Base-by-base conservation (phyloP, 1,140 invertebrate genomes). In the Druon quercuslanigerum region DNA sequence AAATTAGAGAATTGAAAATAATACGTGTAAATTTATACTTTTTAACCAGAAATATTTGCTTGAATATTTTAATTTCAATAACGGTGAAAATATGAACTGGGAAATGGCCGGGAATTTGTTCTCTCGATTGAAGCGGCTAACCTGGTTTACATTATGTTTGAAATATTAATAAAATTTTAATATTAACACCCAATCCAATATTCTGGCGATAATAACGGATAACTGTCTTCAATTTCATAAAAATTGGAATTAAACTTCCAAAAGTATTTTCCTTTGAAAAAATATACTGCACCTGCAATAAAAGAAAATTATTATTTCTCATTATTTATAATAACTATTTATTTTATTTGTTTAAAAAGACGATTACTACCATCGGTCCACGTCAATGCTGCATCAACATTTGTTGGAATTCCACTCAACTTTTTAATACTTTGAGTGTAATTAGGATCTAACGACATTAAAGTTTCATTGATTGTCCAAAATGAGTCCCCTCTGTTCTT, bases 261-360 rank as follows among this genome's bases (percentile, higher is more conserved):
- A 66, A 66, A 66, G n/a, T 66, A 66, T n/a, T 66, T 66, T 0
- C n/a, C 60, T 17, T 66, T 66, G 8, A 66, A 66, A 66, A 66
- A 66, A n/a, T 66, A 66, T n/a, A 66, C 25, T 33, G 60, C 14
- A 40, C 14, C 60, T 66, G 60, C 33, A 66, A 66, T 25, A 60
- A 8, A 11, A 17, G 5, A 17, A 60, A 13, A 25, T 6, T 0
- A 13, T 60, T 60, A 12, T 60, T 60, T 60, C 40, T 33, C n/a
- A 66, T 33, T 40, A 33, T 60, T 25, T 11, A 1, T 56, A 19
- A 12, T 40, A 46, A 46, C 40, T 46, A 11, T 46, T 46, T 46
- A 46, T 46, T 3, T 11, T 46, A 46, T 46, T 46, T 46, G 7
- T 11, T 46, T 1, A 46, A 46, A 8, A 46, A 46, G 0, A 33